Evolutionary conservation across 2,113 vertebrate genomes (phyloP).

Genomic region (Microtus montanus): DNA sequence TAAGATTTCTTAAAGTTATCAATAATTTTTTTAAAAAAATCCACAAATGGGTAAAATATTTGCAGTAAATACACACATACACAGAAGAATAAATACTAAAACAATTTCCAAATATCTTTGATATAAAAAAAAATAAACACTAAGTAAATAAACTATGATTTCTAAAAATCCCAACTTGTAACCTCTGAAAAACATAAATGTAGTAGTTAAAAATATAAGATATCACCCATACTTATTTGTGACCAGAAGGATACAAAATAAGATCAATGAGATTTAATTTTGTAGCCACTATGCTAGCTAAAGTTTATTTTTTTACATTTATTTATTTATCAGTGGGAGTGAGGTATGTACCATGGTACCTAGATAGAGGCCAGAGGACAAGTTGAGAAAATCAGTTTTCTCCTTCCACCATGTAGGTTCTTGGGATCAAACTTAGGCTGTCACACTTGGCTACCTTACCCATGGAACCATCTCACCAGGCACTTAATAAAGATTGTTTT

Average conservation of each 20-base stretch:
- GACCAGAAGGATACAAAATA: background rate
- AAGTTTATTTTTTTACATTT: background rate
- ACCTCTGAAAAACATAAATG: background rate
- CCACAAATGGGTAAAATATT: background rate
- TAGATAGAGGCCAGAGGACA: background rate
- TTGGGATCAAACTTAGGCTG: background rate
- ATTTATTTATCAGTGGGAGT: background rate
- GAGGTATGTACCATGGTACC: background rate
- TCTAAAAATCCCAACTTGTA: background rate
- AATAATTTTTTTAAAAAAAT: background rate
- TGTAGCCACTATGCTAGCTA: background rate
- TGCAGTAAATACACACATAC: background rate
- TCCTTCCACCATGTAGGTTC: background rate
- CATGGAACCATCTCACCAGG: background rate
- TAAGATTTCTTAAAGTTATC: background rate
- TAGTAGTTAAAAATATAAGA: background rate
- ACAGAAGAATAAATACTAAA: background rate
- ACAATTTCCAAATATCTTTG: background rate
- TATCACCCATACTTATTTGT: background rate
- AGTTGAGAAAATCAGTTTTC: background rate
- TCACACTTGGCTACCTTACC: background rate
- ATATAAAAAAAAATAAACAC: background rate
- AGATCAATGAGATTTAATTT: background rate
- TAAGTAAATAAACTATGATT: background rate
- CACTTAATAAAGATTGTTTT: background rate